Evolutionary conservation across 2,113 vertebrate species (phyloP).

Genomic region (Sciurus niger): DNA sequence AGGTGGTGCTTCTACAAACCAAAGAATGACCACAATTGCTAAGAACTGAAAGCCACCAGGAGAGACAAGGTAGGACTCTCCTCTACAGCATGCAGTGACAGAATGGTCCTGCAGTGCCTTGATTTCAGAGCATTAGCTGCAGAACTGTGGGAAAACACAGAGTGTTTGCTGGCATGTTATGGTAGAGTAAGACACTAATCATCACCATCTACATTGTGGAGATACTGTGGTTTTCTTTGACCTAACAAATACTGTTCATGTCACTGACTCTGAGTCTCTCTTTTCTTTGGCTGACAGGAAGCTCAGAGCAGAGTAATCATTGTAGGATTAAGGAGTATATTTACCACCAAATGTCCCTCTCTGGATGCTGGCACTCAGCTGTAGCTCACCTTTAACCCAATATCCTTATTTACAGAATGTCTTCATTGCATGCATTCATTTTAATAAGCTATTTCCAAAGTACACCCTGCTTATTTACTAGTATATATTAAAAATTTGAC

Average conservation of each 20-base stretch:
- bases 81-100: too few species aligned
- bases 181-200: neutral
- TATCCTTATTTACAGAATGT: neutral
- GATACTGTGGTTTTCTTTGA: neutral
- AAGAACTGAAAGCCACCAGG: neutral
- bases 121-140: neutral
- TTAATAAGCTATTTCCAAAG: neutral
- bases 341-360: neutral
- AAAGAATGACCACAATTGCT: too few species aligned
- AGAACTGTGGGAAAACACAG: neutral
- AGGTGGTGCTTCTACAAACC: neutral
- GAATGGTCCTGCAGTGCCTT: accelerated
- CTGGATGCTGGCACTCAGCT: neutral
- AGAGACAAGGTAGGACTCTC: too few species aligned
- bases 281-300: neutral
- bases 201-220: too few species aligned
- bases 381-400: neutral
- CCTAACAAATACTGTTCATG: neutral
- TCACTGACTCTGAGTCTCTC: neutral
- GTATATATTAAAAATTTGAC: neutral
- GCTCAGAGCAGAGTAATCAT: neutral
- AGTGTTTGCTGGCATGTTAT: too few species aligned
- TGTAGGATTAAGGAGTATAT: too few species aligned
- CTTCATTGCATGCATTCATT: neutral
- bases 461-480: neutral